Conservation (phyloP, 2,888 invertebrate species). For the Andrena minutula region DNA sequence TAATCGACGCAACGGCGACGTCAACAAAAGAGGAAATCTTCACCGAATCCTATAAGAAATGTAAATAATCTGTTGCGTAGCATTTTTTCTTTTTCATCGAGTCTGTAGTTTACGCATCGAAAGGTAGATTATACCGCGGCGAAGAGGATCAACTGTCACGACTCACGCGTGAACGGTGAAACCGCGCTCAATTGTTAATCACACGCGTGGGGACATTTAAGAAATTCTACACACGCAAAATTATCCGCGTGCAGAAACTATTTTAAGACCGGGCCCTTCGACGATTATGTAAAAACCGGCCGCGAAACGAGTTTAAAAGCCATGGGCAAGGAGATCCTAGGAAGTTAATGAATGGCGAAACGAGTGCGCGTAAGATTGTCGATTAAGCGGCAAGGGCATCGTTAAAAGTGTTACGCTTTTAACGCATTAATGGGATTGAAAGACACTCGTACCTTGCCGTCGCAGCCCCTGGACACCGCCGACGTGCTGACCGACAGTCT, state of each 20-base stretch:
- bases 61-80: conserved; percentile 18
- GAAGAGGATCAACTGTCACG: not conserved
- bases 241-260: conserved; percentile 53
- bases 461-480: conserved; percentile 57
- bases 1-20: not conserved
- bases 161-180: conserved; percentile 17
- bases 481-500: conserved; percentile 66
- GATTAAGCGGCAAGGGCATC: no score
- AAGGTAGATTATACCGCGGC: not conserved
- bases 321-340: not conserved
- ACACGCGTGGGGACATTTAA: not conserved
- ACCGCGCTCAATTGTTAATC: conserved; percentile 43
- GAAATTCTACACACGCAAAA: conserved; percentile 8
- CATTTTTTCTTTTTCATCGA: conserved; percentile 9
- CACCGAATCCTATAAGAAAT: not conserved
- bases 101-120: no score
- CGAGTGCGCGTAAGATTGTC: not conserved
- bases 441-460: conserved; percentile 65
- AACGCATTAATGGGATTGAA: not conserved
- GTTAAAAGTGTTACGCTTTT: no score
- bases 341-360: not conserved
- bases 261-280: conserved; percentile 53
- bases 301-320: conserved; percentile 15
- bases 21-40: not conserved
- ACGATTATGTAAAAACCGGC: conserved; percentile 70